phyloP scores from a whole-genome alignment of 2,113 vertebrate species.

The Hippocampus zosterae region DNA sequence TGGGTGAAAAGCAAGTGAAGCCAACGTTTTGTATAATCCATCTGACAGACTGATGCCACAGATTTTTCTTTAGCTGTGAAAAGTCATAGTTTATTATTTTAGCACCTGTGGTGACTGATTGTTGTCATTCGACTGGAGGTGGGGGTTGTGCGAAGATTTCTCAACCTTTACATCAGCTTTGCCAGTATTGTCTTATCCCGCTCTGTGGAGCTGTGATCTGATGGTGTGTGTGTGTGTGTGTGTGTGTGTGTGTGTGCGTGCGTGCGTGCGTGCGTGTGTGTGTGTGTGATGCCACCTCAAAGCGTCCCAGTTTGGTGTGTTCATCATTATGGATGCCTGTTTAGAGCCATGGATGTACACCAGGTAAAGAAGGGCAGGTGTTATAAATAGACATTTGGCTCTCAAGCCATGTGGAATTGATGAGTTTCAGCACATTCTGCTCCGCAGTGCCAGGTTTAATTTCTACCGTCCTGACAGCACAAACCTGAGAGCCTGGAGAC shows the following conservation, averaged over 20 bases:
- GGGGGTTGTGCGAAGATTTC: slow-evolving; percentile 45
- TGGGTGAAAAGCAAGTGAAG: neutral
- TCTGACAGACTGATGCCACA: slow-evolving; percentile 35
- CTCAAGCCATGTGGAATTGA: slow-evolving; percentile 75
- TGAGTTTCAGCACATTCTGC: slow-evolving; percentile 72
- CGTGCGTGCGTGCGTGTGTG: slow-evolving; percentile 63
- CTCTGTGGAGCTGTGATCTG: slow-evolving; percentile 57
- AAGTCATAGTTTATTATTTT: slow-evolving; percentile 46
- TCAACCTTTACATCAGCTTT: slow-evolving; percentile 61
- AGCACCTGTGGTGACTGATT: slow-evolving; percentile 54
- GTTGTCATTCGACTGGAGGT: slow-evolving; percentile 45
- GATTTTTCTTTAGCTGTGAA: slow-evolving; percentile 37
- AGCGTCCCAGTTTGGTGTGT: slow-evolving; percentile 60
- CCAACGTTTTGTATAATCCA: neutral
- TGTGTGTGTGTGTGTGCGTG: slow-evolving; percentile 55
- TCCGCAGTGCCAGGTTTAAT: slow-evolving; percentile 71
- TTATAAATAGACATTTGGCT: slow-evolving; percentile 74
- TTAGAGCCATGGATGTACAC: slow-evolving; percentile 63
- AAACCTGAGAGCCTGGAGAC: slow-evolving; percentile 68
- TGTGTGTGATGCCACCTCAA: slow-evolving; percentile 69
- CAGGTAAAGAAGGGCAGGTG: slow-evolving; percentile 57
- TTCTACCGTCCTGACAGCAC: slow-evolving; percentile 71
- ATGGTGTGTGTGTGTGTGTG: slow-evolving; percentile 48
- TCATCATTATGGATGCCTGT: slow-evolving; percentile 69
- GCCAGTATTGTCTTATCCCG: slow-evolving; percentile 52